Percentiles rank a stretch among this genome's conserved stretches.
These are phyloP conservation scores for Alcedo atthis DNA, from an alignment of 2,797 vertebrate species.

Conservation along the genomic window DNA sequence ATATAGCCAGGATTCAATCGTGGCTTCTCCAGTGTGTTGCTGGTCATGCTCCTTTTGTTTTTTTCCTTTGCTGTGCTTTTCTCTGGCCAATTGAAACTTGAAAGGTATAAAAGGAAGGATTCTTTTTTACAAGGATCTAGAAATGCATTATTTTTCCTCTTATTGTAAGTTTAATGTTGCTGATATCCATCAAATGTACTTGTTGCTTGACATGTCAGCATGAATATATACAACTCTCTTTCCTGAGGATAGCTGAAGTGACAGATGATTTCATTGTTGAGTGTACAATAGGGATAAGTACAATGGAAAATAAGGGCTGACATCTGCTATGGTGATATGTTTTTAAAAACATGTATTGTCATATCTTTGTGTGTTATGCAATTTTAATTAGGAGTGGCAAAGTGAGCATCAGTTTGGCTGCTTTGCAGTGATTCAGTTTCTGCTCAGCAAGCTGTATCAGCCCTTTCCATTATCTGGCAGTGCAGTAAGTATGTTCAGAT, in stretches of 20 bases:
- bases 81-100: background rate
- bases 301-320: conserved; percentile 30
- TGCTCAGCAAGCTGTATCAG: background rate
- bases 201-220: conserved; percentile 9
- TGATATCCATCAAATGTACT: conserved; percentile 23
- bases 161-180: conserved; percentile 1
- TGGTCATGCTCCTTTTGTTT: background rate
- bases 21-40: background rate
- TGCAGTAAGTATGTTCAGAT: background rate
- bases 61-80: background rate
- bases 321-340: conserved; percentile 18
- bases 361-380: background rate
- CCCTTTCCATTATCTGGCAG: background rate
- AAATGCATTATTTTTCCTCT: background rate
- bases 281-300: conserved; percentile 36
- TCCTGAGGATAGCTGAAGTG: conserved; percentile 33
- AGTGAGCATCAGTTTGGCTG: background rate
- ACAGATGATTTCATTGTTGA: conserved; percentile 52
- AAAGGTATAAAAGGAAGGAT: background rate
- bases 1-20: background rate
- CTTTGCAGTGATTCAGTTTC: background rate
- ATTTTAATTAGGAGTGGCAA: conserved; percentile 30
- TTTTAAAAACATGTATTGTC: conserved; percentile 38
- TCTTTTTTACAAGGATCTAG: background rate
- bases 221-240: conserved; percentile 30